Evolutionary conservation across 2,888 invertebrate species (phyloP), one percentile per base, ranked within the genome.

Genomic region (Cenopis cana): DNA sequence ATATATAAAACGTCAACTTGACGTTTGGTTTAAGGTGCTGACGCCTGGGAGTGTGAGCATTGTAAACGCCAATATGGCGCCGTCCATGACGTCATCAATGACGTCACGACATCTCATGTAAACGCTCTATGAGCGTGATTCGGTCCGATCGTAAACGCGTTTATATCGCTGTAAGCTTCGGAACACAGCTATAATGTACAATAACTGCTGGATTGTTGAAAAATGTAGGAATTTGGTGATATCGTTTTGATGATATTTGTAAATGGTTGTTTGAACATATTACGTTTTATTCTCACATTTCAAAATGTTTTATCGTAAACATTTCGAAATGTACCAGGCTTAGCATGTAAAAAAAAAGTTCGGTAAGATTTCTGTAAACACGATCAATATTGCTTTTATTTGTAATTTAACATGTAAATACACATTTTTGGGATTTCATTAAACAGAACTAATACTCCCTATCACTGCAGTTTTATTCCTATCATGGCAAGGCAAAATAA

Each of bases 391-490:
- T 46, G 29, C 55, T 56, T 41, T n/a, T n/a, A n/a, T n/a, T n/a
- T 49, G 33, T 50, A 36, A 59, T 57, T 20, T 57, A 67, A 50
- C 10, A 46, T 18, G 82, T 84, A 81, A 80, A 82, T 82, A 81
- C 77, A 46, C 41, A 41, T 76, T 81, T 68, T 79, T 78, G 75
- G 74, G 72, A 75, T 75, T 74, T 59, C 61, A 79, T 76, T 78
- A 78, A 77, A 78, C 59, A 67, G 67, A 64, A 72, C 38, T 68
- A 64, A 69, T 60, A 41, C 38, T 52, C 65, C 41, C 52, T 29
- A 20, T 33, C 8, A 14, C 41, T 11, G 52, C 24, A 1, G 50
- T 50, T 50, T 62, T n/a, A 46, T 20, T 52, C 33, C 29, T 24
- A 9, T 52, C 18, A 14, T 29, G 24, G 12, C 14, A 18, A 29